phyloP scores from a whole-genome alignment of 2,888 invertebrate genomes.

The Ophioninae sp. region DNA sequence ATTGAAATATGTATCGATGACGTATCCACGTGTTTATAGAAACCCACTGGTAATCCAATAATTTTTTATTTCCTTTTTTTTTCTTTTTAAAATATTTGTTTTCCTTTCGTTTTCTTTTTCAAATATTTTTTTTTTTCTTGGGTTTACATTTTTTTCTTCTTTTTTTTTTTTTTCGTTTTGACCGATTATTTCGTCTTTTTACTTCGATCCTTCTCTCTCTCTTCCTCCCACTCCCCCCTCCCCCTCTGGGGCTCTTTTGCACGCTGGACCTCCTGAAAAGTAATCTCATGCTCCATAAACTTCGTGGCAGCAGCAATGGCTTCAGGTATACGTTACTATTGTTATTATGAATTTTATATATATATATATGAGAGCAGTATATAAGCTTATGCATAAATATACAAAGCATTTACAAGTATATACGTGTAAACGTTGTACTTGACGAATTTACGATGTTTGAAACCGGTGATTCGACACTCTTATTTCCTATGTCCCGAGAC shows the following conservation, averaged over 20 bases:
- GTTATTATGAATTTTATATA: not conserved
- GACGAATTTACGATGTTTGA: conserved; percentile 68
- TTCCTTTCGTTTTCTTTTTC: conserved; percentile 28
- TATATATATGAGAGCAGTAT: conserved; percentile 19
- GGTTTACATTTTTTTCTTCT: conserved; percentile 1
- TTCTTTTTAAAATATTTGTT: not conserved
- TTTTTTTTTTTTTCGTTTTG: conserved; percentile 12
- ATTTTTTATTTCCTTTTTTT: conserved; percentile 23
- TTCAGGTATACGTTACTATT: conserved; percentile 38
- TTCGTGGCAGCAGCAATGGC: conserved; percentile 64
- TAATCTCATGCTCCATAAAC: conserved; percentile 75
- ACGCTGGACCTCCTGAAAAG: conserved; percentile 68
- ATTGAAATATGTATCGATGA: conserved; percentile 19
- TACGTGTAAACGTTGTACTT: conserved; percentile 48
- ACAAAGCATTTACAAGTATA: conserved; percentile 25
- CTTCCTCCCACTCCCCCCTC: conserved; percentile 24
- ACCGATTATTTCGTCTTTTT: not conserved
- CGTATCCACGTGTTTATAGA: not conserved
- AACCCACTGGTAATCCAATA: not conserved
- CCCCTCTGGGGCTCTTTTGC: conserved; percentile 41
- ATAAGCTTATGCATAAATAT: conserved; percentile 25
- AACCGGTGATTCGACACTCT: conserved; percentile 65
- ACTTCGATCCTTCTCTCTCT: conserved; percentile 4
- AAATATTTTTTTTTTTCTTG: conserved; percentile 25
- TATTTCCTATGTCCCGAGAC: conserved; percentile 50